Conservation (phyloP, 2,888 invertebrate genomes). For the Pyralis farinalis region DNA sequence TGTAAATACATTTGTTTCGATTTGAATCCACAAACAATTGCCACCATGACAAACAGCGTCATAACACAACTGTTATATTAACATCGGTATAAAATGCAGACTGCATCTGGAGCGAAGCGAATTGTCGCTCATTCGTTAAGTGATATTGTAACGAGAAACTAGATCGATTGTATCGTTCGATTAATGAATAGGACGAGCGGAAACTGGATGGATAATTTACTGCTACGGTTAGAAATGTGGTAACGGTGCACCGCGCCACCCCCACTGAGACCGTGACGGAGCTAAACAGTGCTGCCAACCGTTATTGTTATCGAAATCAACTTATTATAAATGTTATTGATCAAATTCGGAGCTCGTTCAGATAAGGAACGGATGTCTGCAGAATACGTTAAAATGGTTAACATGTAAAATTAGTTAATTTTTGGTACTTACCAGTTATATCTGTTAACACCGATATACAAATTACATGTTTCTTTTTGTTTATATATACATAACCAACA, state of each 20-base stretch:
- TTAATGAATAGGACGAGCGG: neutral
- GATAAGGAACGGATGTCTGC: too few species aligned
- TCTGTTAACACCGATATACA: too few species aligned
- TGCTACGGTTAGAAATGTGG: neutral
- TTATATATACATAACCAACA: too few species aligned
- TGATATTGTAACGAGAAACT: neutral
- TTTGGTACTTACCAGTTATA: too few species aligned
- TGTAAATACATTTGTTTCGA: neutral
- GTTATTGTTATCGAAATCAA: too few species aligned
- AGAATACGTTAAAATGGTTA: too few species aligned
- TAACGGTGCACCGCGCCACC: neutral
- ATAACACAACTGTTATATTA: constrained; percentile 2
- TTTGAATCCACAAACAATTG: constrained; percentile 1
- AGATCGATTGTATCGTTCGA: neutral
- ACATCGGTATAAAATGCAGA: neutral
- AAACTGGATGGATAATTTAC: neutral
- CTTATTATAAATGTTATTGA: too few species aligned
- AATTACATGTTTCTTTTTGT: too few species aligned
- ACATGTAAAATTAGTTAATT: too few species aligned
- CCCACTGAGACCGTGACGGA: neutral
- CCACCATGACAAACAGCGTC: constrained; percentile 2
- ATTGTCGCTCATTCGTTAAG: neutral
- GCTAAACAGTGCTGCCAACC: neutral
- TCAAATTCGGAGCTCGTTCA: too few species aligned
- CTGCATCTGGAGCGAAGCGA: neutral